These are phyloP conservation scores for Hepsetus odoe DNA, from an alignment of 2,113 vertebrate genomes.

Conservation along the genomic window DNA sequence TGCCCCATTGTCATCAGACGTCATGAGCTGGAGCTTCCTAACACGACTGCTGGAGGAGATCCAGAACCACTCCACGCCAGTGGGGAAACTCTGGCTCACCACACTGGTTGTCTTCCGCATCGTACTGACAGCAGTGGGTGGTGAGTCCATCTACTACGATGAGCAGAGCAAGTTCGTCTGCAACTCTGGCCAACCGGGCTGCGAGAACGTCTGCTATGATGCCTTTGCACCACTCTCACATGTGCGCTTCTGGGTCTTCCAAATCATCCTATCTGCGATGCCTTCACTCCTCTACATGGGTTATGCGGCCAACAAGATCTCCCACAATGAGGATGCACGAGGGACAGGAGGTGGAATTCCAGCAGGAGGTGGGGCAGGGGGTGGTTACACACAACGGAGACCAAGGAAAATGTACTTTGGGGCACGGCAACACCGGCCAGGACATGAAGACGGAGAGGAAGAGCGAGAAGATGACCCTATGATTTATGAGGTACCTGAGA, in stretches of 20 bases:
- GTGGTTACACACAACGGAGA: constrained; percentile 78
- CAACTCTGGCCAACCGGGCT: constrained; percentile 96
- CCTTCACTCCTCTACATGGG: constrained; percentile 95
- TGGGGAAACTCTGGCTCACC: constrained; percentile 99
- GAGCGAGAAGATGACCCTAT: constrained; percentile 96
- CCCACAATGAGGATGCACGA: constrained; percentile 83
- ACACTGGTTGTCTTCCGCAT: constrained; percentile 96
- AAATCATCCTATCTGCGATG: constrained; percentile 93
- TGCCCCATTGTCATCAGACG: constrained; percentile 80
- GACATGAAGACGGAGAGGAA: constrained; percentile 86
- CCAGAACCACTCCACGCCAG: constrained; percentile 98
- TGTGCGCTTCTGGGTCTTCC: constrained; percentile 97
- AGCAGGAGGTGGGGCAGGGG: constrained; percentile 54
- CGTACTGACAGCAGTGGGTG: constrained; percentile 94
- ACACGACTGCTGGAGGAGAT: constrained; percentile 98
- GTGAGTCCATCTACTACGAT: constrained; percentile 97
- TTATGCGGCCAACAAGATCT: constrained; percentile 94
- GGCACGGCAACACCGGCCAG: constrained; percentile 85
- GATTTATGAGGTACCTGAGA: constrained; percentile 95
- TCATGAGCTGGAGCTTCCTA: constrained; percentile 99
- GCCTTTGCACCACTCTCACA: constrained; percentile 95
- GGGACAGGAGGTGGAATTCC: constrained; percentile 55
- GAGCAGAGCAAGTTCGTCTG: constrained; percentile 98
- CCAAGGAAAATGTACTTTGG: constrained; percentile 82
- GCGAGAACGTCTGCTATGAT: constrained; percentile 97